A percentile compares a stretch with the other conserved stretches of the same genome.
Conservation (phyloP, 2,113 vertebrate genomes). For the Conger conger region DNA sequence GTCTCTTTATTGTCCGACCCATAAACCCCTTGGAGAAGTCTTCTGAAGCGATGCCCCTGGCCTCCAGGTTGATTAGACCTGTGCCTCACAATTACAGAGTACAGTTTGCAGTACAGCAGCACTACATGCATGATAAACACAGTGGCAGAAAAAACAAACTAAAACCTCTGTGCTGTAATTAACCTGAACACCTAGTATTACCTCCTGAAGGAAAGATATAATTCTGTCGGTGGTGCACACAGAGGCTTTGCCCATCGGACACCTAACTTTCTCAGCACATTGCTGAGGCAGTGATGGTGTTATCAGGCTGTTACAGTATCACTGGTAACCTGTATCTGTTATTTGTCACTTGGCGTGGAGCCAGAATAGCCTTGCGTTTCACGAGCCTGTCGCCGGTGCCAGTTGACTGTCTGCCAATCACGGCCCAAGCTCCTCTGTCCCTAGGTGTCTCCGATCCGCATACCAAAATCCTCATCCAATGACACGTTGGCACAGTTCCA, state of each 20-base stretch:
- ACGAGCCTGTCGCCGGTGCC: not conserved
- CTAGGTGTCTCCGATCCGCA: not conserved
- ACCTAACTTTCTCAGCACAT: not conserved
- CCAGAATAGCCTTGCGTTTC: not conserved
- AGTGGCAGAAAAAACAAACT: not conserved
- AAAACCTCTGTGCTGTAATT: not conserved
- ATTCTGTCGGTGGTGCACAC: not conserved
- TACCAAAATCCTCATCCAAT: not conserved
- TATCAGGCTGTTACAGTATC: not conserved
- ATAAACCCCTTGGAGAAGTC: too few species aligned
- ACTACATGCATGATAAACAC: not conserved
- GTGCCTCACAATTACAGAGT: not conserved
- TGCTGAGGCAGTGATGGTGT: not conserved
- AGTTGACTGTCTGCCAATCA: not conserved
- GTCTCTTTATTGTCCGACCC: too few species aligned
- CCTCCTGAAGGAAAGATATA: not conserved
- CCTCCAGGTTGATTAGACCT: not conserved
- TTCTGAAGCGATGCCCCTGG: not conserved
- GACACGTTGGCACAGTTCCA: not conserved
- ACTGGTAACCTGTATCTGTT: not conserved
- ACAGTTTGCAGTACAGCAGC: not conserved
- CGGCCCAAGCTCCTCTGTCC: not conserved
- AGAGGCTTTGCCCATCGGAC: not conserved
- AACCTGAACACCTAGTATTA: not conserved
- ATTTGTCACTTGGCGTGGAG: not conserved